Conservation (phyloP, 2,888 invertebrate genomes). For the Agrotis ipsilon region DNA sequence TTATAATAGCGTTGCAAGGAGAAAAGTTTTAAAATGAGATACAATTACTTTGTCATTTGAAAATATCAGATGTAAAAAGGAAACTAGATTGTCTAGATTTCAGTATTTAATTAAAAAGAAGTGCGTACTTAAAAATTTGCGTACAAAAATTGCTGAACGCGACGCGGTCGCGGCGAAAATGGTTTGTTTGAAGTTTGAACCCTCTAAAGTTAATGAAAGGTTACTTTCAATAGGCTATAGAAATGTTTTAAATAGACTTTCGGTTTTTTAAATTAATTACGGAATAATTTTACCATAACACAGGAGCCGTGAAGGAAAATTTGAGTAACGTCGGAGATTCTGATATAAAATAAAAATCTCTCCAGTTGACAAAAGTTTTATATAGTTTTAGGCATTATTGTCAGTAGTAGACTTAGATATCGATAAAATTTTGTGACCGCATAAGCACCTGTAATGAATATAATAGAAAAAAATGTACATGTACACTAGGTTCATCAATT, state of each 20-base stretch:
- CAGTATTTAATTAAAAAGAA: conserved; percentile 35
- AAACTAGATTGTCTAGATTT: conserved; percentile 27
- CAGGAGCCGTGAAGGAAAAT: not conserved
- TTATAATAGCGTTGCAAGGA: conserved; percentile 20
- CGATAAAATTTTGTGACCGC: too few relatives aligned
- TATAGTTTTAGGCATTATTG: too few relatives aligned
- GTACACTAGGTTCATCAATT: too few relatives aligned
- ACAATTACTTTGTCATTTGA: conserved; percentile 42
- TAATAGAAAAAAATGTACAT: too few relatives aligned
- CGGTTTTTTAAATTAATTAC: conserved; percentile 1
- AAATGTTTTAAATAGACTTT: conserved; percentile 25
- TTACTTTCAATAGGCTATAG: conserved; percentile 16
- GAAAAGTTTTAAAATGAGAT: conserved; percentile 43
- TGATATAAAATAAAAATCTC: too few relatives aligned
- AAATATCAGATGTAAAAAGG: conserved; percentile 16
- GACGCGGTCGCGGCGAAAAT: conserved; percentile 1
- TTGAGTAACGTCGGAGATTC: not conserved
- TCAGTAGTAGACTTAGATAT: too few relatives aligned
- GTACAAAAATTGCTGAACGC: conserved; percentile 3
- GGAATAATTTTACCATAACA: conserved; percentile 23
- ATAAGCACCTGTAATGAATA: too few relatives aligned
- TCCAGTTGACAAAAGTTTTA: too few relatives aligned
- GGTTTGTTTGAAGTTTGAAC: conserved; percentile 28
- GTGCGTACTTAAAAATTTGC: conserved; percentile 13
- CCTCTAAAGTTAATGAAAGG: conserved; percentile 49